Conservation (phyloP, 2,113 vertebrate species). For the Peromyscus polionotus region DNA sequence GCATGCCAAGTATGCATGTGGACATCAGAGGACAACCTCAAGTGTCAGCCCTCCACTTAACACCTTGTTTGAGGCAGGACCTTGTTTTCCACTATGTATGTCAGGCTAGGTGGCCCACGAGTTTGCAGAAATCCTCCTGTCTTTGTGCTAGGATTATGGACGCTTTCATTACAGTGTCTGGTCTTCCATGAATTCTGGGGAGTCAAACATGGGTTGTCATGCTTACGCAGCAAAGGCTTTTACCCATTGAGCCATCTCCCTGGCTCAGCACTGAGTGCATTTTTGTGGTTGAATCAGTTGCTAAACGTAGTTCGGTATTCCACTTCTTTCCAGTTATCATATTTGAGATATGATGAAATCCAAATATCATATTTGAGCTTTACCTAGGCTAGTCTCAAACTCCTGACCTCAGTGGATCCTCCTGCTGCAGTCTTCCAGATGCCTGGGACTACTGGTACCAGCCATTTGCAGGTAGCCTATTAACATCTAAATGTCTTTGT, state of each 20-base stretch:
- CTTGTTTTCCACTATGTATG: background rate
- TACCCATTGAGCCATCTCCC: background rate
- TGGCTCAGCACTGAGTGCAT: background rate
- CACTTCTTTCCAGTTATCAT: background rate
- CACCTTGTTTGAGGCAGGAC: background rate
- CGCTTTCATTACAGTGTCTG: background rate
- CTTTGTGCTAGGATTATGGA: background rate
- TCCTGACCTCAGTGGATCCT: background rate
- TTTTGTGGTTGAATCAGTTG: conserved; percentile 12
- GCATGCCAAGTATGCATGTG: background rate
- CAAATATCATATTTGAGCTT: background rate
- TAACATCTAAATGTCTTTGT: background rate
- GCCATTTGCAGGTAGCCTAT: background rate
- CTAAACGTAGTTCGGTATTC: background rate
- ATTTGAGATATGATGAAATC: no score
- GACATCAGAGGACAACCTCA: background rate
- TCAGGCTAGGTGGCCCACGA: background rate
- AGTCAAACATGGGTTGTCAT: background rate
- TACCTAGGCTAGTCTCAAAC: background rate
- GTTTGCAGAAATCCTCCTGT: background rate
- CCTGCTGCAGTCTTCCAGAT: background rate
- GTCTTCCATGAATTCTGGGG: background rate
- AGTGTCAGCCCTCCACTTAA: background rate
- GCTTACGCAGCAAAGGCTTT: background rate
- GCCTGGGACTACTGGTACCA: background rate